Conservation (phyloP, 1,140 invertebrate species). For the Drosophila seguyi region DNA sequence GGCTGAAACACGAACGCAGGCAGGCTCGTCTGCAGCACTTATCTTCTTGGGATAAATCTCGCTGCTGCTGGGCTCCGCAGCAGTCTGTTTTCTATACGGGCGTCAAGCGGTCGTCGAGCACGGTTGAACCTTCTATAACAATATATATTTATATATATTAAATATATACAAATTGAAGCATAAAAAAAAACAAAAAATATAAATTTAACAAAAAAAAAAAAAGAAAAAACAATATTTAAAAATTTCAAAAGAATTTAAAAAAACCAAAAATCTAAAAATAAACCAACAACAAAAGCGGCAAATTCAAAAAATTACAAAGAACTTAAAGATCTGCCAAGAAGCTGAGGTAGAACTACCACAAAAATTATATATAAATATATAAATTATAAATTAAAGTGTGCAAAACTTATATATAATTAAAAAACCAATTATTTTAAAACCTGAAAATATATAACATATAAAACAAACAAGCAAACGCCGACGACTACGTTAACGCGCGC, state of each 20-base stretch:
- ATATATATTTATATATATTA: slow-evolving; percentile 13
- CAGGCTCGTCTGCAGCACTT: slow-evolving; percentile 43
- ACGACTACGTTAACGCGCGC: slow-evolving; percentile 33
- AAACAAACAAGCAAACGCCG: slow-evolving; percentile 18
- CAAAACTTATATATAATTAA: not conserved
- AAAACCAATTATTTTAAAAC: slow-evolving; percentile 2
- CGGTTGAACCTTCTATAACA: slow-evolving; percentile 50
- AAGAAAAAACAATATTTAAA: not conserved
- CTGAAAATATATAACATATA: slow-evolving; percentile 2
- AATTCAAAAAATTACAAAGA: slow-evolving; percentile 23
- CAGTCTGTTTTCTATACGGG: slow-evolving; percentile 83
- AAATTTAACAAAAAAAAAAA: slow-evolving; percentile 13
- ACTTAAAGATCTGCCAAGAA: slow-evolving; percentile 11
- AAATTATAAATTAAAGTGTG: not conserved
- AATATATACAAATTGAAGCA: slow-evolving; percentile 20
- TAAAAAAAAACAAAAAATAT: slow-evolving; percentile 14
- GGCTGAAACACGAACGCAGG: slow-evolving; percentile 21
- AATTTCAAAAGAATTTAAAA: slow-evolving; percentile 1
- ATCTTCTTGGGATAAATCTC: slow-evolving; percentile 82
- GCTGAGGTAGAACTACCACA: slow-evolving; percentile 14
- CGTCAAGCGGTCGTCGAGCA: slow-evolving; percentile 81
- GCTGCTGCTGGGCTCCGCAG: slow-evolving; percentile 61
- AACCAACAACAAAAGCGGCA: slow-evolving; percentile 5
- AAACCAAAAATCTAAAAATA: not conserved
- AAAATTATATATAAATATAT: not conserved